Percentiles rank a stretch among this genome's conserved stretches.
Conservation (phyloP, 2,113 vertebrate genomes). For the Proteles cristata region DNA sequence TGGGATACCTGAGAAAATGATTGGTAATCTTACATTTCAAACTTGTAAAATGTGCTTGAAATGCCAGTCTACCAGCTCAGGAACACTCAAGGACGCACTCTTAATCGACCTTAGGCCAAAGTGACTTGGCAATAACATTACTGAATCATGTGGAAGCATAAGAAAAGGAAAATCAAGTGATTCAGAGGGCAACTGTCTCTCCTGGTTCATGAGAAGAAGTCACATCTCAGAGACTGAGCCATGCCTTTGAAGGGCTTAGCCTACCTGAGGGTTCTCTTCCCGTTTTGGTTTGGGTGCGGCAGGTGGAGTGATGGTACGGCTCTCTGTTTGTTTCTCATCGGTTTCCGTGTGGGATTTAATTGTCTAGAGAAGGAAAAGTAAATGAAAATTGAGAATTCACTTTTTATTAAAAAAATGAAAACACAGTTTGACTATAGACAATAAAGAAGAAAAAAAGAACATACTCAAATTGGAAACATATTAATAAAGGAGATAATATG, state of each 20-base stretch:
- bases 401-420: slow-evolving; percentile 65
- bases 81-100: neutral
- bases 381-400: slow-evolving; percentile 62
- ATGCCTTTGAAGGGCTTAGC: neutral
- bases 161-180: neutral
- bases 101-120: neutral
- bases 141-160: neutral
- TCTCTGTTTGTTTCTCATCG: slow-evolving; percentile 91
- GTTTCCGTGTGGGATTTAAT: slow-evolving; percentile 93
- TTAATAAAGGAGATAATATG: slow-evolving; percentile 48
- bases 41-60: neutral
- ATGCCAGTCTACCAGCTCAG: neutral
- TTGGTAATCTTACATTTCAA: neutral
- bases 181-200: neutral
- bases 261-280: slow-evolving; percentile 98
- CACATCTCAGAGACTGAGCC: accelerated
- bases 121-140: neutral
- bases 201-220: neutral
- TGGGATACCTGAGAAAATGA: neutral
- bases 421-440: neutral
- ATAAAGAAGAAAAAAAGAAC: neutral
- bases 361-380: slow-evolving; percentile 85
- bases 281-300: slow-evolving; percentile 94
- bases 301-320: slow-evolving; percentile 89
- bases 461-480: neutral